Conservation (phyloP, 1,140 invertebrate species). For the Drosophila neocordata region DNA sequence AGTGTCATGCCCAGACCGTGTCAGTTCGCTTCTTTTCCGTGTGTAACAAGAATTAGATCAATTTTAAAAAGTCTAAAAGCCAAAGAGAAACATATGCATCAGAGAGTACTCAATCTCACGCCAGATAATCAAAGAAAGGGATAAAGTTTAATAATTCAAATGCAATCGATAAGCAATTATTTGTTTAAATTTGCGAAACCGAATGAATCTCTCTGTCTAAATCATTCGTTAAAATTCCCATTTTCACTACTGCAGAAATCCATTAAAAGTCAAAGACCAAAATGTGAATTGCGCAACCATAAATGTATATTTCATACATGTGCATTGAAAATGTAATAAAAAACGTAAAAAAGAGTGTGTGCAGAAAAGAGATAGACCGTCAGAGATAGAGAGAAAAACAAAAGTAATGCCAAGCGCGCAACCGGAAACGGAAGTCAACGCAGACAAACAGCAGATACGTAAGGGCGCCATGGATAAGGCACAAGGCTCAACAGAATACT, state of each 20-base stretch:
- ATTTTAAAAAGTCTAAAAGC: no score
- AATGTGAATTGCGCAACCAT: slow-evolving; percentile 32
- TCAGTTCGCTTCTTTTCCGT: no score
- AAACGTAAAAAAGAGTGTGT: slow-evolving; percentile 17
- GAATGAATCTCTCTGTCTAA: neutral
- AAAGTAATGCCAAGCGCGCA: slow-evolving; percentile 65
- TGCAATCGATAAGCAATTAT: slow-evolving; percentile 20
- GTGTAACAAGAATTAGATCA: no score
- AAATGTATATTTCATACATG: slow-evolving; percentile 29
- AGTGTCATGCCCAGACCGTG: no score
- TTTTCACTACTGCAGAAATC: slow-evolving; percentile 47
- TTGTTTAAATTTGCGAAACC: neutral
- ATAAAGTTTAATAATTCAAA: slow-evolving; percentile 25
- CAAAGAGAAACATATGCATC: no score
- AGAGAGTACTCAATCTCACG: no score
- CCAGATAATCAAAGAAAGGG: slow-evolving; percentile 32
- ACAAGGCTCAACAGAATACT: slow-evolving; percentile 31
- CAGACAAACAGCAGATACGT: slow-evolving; percentile 64
- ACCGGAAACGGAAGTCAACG: slow-evolving; percentile 72
- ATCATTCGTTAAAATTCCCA: slow-evolving; percentile 30
- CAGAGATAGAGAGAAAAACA: slow-evolving; percentile 12
- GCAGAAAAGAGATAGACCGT: slow-evolving; percentile 13
- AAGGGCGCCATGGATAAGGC: slow-evolving; percentile 53
- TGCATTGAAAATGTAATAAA: slow-evolving; percentile 59
- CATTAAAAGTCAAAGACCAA: slow-evolving; percentile 44